Evolutionary conservation across 2,888 invertebrate genomes (phyloP), one percentile per base, ranked within the genome.

Genomic region (Ornithoptera priamus): DNA sequence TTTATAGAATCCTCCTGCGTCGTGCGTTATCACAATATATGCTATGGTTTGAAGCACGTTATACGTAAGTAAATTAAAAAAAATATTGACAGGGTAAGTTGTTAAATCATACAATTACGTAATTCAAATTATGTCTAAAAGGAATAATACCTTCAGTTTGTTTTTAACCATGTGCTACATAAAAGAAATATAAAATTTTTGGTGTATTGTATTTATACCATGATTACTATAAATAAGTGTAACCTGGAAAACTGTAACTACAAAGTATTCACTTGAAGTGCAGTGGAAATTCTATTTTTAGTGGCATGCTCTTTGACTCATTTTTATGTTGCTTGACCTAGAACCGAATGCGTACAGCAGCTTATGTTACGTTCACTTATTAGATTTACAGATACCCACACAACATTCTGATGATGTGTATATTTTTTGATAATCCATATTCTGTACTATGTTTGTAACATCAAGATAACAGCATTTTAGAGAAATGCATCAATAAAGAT

Each of bases 241-340:
- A 59, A 63, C 30, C n/a, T 24, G 57, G 42, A 42, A n/a, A 57
- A 39, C 39, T 39, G 10, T 10, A 39, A 1, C 8, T 39, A 39
- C 10, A 39, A 10, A 39, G 10, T 39, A 8, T 2, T 10, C 10
- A 7, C 7, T 39, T 39, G 39, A 39, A 68, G 24, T 20, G 12
- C 24, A 60, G 18, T 20, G 22, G 50, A 68, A 68, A 68, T 64
- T 39, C 15, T 59, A 53, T 59, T 59, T 56, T 53, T 60, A 63
- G 60, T 60, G 5, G 17, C 18, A 18, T 56, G 60, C 53, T 17
- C 22, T 68, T 64, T 64, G 68, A 60, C 15, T 68, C 36, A 68
- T 64, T 68, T 68, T 64, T 64, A 60, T 60, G 59, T 42, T 50
- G 53, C 53, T 64, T 64, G 68, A 68, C 68, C 68, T 64, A 68